Evolutionary conservation across 2,113 vertebrate species (phyloP), one percentile per base, ranked within the genome.

Genomic region (Pithys albifrons): DNA sequence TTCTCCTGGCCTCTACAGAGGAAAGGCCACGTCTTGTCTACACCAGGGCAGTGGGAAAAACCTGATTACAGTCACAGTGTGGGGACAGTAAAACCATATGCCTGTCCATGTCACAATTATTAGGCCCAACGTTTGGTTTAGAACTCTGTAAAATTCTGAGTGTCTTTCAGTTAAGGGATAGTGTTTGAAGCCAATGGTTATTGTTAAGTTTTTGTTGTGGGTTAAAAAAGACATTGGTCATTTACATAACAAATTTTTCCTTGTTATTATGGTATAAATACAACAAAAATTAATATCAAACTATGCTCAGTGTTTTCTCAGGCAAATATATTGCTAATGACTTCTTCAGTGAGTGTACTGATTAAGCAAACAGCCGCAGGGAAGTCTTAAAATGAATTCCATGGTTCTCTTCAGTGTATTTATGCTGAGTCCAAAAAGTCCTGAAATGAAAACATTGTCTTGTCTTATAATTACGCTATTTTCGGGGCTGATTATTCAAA

Each of bases 341-440:
- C 80, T 96, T 90, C 77, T 95, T 75, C 73, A 55, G 57, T 92
- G 91, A 80, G 91, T 79, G 43, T 95, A 90, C 89, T 91, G 92
- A 92, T 96, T 91, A 96, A 89, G 93, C 94, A 96, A 96, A 94
- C 80, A 89, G 94, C 89, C 71, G 3, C 75, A 76, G 91, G 91
- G 58, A 65, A 84, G 76, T 93, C 88, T 86, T 93, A 84, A 88
- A 91, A 93, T 82, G 37, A 87, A 74, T 93, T 78, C 67, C 2
- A 6, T 85, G 65, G 52, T 78, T 94, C 73, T 84, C n/a, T 91
- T 89, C 58, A 43, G 45, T 69, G 62, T 92, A 91, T 87, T 93
- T 93, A 78, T 78, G 80, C 70, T 45, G 72, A 89, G 39, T 96
- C 80, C 73, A 72, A 75, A 84, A 93, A 73, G 76, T 85, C 76